Percentiles rank a stretch among this genome's conserved stretches.
phyloP scores from a whole-genome alignment of 2,797 vertebrate genomes.

The Anas acuta region DNA sequence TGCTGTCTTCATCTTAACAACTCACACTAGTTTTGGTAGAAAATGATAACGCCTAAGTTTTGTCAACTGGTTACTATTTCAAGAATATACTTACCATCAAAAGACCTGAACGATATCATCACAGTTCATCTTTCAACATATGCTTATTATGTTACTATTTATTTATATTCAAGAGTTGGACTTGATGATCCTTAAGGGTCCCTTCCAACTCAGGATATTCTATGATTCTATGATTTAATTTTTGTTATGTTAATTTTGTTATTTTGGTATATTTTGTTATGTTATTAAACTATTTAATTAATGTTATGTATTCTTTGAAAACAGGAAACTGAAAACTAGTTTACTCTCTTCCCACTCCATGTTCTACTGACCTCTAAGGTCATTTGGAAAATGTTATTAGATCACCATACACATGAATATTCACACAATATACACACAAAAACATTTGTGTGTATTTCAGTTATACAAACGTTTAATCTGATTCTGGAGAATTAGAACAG shows the following conservation, averaged over 20 bases:
- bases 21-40: not conserved
- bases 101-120: not conserved
- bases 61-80: not conserved
- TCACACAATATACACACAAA: not conserved
- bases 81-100: not conserved
- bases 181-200: no score
- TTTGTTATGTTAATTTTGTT: not conserved
- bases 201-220: no score
- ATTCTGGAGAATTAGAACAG: not conserved
- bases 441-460: not conserved
- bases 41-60: not conserved
- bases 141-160: not conserved
- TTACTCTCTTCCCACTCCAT: not conserved
- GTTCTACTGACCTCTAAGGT: not conserved
- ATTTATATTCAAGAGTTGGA: no score
- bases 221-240: no score
- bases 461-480: not conserved
- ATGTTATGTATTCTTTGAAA: not conserved
- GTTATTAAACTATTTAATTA: no score
- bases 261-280: no score
- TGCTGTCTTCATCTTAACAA: not conserved
- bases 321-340: not conserved
- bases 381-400: not conserved
- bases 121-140: not conserved
- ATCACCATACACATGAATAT: not conserved